These are phyloP conservation scores for Hydrotaea diabolus DNA, from an alignment of 2,888 invertebrate species.

Conservation along the genomic window DNA sequence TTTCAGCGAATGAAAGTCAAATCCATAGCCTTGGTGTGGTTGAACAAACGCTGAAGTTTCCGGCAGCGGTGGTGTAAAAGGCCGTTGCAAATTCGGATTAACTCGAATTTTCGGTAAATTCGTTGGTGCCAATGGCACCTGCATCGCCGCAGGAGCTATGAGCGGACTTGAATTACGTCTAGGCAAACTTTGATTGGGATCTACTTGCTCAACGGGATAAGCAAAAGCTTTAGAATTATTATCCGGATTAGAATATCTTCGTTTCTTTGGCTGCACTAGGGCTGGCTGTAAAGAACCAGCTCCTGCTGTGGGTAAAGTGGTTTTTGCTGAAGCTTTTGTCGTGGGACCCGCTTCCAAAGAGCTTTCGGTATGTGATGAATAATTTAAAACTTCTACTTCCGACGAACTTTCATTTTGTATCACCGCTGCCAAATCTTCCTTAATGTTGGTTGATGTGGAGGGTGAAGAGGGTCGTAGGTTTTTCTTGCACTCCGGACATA, in stretches of 20 bases:
- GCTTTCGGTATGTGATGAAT: constrained; percentile 78
- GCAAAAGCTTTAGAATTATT: constrained; percentile 65
- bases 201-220: constrained; percentile 40
- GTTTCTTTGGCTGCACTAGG: constrained; percentile 46
- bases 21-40: constrained; percentile 53
- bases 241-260: constrained; percentile 57
- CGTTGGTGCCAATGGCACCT: neutral
- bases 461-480: constrained; percentile 79
- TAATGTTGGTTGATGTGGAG: constrained; percentile 67
- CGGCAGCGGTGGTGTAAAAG: constrained; percentile 71
- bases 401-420: constrained; percentile 79
- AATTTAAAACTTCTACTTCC: constrained; percentile 77
- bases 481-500: constrained; percentile 92
- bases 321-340: constrained; percentile 55
- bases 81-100: constrained; percentile 75
- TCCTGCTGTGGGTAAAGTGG: constrained; percentile 1
- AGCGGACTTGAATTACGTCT: constrained; percentile 58
- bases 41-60: constrained; percentile 51
- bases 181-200: constrained; percentile 31
- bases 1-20: constrained; percentile 75
- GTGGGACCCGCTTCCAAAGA: constrained; percentile 76
- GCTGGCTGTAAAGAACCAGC: constrained; percentile 22
- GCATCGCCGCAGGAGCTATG: constrained; percentile 10
- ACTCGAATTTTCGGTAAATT: constrained; percentile 73
- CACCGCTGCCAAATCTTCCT: constrained; percentile 71